Evolutionary conservation across 2,797 vertebrate genomes (phyloP).

Genomic region (Salmo trutta): DNA sequence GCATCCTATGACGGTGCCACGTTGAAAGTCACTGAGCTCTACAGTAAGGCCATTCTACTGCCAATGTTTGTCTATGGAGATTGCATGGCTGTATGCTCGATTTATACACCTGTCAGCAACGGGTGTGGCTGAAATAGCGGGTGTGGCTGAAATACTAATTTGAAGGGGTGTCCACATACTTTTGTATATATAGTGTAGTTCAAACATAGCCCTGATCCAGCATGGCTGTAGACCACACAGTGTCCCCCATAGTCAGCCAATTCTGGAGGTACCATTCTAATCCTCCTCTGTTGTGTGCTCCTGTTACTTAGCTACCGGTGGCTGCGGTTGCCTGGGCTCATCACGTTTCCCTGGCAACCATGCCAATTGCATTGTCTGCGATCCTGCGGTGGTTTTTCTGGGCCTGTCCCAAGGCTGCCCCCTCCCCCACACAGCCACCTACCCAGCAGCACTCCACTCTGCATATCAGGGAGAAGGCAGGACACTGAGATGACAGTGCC

Average conservation of each 20-base stretch:
- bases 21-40: too few relatives aligned
- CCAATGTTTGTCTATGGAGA: too few relatives aligned
- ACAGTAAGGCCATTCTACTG: too few relatives aligned
- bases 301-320: constrained; percentile 73
- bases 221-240: not conserved
- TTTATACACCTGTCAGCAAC: too few relatives aligned
- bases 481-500: not conserved
- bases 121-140: too few relatives aligned
- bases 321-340: constrained; percentile 58
- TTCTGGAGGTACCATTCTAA: constrained; percentile 42
- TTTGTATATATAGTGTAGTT: not conserved
- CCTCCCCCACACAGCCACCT: constrained; percentile 23
- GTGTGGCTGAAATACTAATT: too few relatives aligned
- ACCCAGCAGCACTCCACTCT: not conserved
- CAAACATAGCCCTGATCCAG: not conserved
- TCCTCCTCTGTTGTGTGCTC: constrained; percentile 56
- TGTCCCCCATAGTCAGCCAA: constrained; percentile 20
- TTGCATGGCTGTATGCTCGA: too few relatives aligned
- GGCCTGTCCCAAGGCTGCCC: constrained; percentile 55
- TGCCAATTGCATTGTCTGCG: constrained; percentile 63
- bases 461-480: not conserved
- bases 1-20: too few relatives aligned
- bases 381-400: constrained; percentile 31
- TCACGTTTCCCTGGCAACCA: constrained; percentile 67
- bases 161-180: too few relatives aligned